A percentile compares a stretch with the other conserved stretches of the same genome.
Evolutionary conservation across 2,797 vertebrate genomes (phyloP).

Genomic region (Pagetopsis macropterus): DNA sequence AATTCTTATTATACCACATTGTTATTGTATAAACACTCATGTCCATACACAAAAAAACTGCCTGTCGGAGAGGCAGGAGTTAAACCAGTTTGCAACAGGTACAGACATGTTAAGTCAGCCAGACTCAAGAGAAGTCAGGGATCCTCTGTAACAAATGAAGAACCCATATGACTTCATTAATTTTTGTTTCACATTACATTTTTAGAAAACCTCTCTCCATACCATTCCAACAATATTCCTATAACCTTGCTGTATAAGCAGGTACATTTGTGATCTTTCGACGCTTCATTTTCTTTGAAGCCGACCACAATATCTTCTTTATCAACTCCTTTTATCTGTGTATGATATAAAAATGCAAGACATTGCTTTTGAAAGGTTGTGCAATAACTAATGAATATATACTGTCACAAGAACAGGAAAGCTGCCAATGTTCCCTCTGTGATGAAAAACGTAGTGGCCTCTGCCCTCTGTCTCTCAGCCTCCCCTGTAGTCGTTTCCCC

Average conservation of each 20-base stretch:
- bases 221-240: background rate
- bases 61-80: constrained; percentile 42
- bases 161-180: constrained; percentile 19
- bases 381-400: constrained; percentile 46
- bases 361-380: constrained; percentile 39
- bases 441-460: constrained; percentile 65
- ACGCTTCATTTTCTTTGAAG: background rate
- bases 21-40: constrained; percentile 27
- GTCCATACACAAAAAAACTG: constrained; percentile 3
- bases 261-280: background rate
- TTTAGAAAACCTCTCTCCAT: background rate
- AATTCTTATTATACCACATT: background rate
- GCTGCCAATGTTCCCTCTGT: constrained; percentile 55
- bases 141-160: constrained; percentile 47
- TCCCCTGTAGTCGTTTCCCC: constrained; percentile 71
- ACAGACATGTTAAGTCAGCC: constrained; percentile 55
- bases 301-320: background rate
- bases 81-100: constrained; percentile 64
- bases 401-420: constrained; percentile 35
- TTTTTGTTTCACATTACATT: constrained; percentile 9
- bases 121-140: constrained; percentile 41
- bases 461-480: constrained; percentile 59
- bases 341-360: constrained; percentile 13
- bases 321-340: background rate
- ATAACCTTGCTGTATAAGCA: background rate